A percentile compares a stretch with the other conserved stretches of the same genome.
phyloP scores from a whole-genome alignment of 2,797 vertebrate species.

The Mycteria americana region DNA sequence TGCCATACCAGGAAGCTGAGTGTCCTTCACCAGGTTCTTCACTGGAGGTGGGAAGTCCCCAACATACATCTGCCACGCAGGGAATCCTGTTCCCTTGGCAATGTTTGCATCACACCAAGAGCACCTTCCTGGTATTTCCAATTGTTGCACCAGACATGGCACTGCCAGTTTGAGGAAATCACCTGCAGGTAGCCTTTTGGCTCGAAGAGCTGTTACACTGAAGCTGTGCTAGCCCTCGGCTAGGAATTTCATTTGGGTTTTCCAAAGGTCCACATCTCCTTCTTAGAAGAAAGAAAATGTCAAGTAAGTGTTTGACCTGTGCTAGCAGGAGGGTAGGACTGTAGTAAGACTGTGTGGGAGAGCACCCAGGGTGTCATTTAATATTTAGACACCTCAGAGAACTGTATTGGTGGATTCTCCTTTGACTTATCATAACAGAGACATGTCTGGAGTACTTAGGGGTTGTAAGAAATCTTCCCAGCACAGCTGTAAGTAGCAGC shows the following conservation, averaged over 20 bases:
- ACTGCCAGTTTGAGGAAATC: background rate
- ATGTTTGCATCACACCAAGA: background rate
- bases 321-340: background rate
- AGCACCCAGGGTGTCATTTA: background rate
- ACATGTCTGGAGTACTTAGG: background rate
- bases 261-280: background rate
- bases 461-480: background rate
- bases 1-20: background rate
- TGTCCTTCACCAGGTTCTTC: background rate
- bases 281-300: background rate
- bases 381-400: background rate
- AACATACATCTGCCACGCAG: accelerated
- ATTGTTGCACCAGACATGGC: background rate
- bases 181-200: background rate
- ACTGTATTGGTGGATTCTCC: background rate
- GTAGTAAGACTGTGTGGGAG: background rate
- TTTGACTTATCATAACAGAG: background rate
- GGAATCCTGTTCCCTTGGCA: background rate
- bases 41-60: background rate
- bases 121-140: background rate
- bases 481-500: background rate
- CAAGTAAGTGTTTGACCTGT: background rate
- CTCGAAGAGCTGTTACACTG: background rate
- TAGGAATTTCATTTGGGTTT: background rate
- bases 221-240: background rate